A percentile compares a stretch with the other conserved stretches of the same genome.
These are phyloP conservation scores for Cosmorhoe ocellata DNA, from an alignment of 2,888 invertebrate genomes.

Conservation along the genomic window DNA sequence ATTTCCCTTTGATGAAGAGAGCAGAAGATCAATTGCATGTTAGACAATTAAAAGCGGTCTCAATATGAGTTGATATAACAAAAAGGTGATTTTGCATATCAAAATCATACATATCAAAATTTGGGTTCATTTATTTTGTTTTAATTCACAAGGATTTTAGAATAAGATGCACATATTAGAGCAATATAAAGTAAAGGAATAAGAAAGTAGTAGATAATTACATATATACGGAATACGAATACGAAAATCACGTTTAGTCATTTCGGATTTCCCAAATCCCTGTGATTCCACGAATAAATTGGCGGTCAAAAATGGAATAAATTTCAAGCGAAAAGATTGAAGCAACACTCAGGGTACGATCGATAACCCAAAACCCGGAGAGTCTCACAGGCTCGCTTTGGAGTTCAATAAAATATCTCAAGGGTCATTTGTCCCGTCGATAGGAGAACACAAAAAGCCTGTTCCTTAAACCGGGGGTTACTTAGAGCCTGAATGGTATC, in stretches of 20 bases:
- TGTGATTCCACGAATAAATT: neutral
- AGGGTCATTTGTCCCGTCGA: constrained; percentile 38
- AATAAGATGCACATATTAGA: too few species aligned
- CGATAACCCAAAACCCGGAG: constrained; percentile 21
- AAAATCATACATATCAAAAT: too few species aligned
- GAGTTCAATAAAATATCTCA: constrained; percentile 34
- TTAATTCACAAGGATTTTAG: too few species aligned
- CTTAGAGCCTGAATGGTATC: constrained; percentile 49
- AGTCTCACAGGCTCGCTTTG: constrained; percentile 19
- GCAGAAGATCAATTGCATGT: too few species aligned
- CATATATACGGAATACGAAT: too few species aligned
- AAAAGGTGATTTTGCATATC: too few species aligned
- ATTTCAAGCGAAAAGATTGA: constrained; percentile 14
- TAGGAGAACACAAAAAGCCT: constrained; percentile 32
- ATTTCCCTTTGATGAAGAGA: too few species aligned
- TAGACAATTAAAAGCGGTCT: too few species aligned
- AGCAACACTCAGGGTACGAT: constrained; percentile 17
- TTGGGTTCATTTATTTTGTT: too few species aligned
- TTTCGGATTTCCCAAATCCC: neutral
- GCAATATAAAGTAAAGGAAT: too few species aligned
- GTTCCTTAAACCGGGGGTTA: constrained; percentile 47
- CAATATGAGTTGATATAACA: too few species aligned
- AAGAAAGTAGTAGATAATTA: too few species aligned
- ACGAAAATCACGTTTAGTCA: neutral
- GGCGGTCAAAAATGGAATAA: constrained; percentile 11